These are phyloP conservation scores for Psittacus erithacus DNA, from an alignment of 2,113 vertebrate species.

Conservation along the genomic window DNA sequence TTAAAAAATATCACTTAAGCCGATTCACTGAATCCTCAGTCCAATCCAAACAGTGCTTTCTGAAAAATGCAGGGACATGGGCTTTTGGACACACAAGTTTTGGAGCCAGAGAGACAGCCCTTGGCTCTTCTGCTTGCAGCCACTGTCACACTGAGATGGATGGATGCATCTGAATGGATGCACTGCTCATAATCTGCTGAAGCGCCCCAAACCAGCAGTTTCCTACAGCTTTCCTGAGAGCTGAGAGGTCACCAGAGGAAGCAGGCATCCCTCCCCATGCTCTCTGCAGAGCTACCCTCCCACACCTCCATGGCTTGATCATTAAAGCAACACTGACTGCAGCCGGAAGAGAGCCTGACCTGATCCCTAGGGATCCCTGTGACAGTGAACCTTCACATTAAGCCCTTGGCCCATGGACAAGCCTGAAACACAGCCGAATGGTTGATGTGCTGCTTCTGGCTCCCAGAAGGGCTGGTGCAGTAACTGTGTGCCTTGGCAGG, in stretches of 20 bases:
- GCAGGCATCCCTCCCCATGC: rapidly evolving
- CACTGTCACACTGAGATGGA: not conserved
- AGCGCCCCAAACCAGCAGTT: rapidly evolving
- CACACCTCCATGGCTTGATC: not conserved
- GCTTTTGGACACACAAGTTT: not conserved
- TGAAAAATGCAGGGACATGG: rapidly evolving
- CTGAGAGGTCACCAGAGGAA: not conserved
- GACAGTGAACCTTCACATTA: not conserved
- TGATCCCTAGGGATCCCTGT: not conserved
- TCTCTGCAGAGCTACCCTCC: not conserved
- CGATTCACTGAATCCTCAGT: not conserved
- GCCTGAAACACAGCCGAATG: rapidly evolving
- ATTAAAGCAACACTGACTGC: rapidly evolving
- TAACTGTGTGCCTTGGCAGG: not conserved
- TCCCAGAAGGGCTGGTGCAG: not conserved
- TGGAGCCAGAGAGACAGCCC: not conserved
- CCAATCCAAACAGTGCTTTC: not conserved
- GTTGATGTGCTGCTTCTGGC: not conserved
- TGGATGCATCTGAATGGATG: rapidly evolving
- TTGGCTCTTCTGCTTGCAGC: not conserved
- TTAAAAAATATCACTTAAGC: not conserved
- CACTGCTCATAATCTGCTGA: not conserved
- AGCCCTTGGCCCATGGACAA: not conserved
- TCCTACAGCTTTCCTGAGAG: not conserved
- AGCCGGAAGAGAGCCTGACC: not conserved